Conservation (phyloP, 2,113 vertebrate species). For the Puma concolor region DNA sequence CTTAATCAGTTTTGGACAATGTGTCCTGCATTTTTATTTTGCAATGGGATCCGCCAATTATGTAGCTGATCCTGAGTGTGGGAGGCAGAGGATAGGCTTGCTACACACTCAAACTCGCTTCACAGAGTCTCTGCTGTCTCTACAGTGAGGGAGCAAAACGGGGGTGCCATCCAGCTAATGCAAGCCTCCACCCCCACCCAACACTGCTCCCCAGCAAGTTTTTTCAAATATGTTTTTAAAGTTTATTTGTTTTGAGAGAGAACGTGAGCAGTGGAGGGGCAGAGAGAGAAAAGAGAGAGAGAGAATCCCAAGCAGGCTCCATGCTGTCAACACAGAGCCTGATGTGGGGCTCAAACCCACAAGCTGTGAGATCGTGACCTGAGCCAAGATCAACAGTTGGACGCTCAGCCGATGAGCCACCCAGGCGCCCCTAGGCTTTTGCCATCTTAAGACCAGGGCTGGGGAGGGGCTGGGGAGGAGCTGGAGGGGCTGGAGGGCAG, state of each 20-base stretch:
- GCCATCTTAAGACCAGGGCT: constrained; percentile 83
- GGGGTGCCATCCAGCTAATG: neutral
- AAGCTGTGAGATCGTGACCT: too few relatives aligned
- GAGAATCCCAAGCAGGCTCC: too few relatives aligned
- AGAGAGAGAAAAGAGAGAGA: too few relatives aligned
- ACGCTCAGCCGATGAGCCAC: too few relatives aligned
- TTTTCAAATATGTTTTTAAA: too few relatives aligned
- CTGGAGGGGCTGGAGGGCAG: neutral
- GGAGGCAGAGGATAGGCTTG: neutral
- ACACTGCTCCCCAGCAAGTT: constrained; percentile 24
- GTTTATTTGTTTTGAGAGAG: too few relatives aligned
- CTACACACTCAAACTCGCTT: neutral
- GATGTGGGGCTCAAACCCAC: too few relatives aligned
- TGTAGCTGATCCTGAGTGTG: neutral
- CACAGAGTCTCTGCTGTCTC: neutral
- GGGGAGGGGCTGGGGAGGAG: neutral
- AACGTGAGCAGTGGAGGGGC: too few relatives aligned
- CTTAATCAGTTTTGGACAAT: neutral
- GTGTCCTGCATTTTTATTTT: neutral
- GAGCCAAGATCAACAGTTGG: too few relatives aligned
- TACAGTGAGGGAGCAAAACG: neutral
- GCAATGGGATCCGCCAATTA: neutral
- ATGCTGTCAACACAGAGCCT: too few relatives aligned
- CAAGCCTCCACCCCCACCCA: neutral
- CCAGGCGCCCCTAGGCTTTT: neutral